Conservation (phyloP, 2,888 invertebrate genomes). For the Drosophila nigricruria region DNA sequence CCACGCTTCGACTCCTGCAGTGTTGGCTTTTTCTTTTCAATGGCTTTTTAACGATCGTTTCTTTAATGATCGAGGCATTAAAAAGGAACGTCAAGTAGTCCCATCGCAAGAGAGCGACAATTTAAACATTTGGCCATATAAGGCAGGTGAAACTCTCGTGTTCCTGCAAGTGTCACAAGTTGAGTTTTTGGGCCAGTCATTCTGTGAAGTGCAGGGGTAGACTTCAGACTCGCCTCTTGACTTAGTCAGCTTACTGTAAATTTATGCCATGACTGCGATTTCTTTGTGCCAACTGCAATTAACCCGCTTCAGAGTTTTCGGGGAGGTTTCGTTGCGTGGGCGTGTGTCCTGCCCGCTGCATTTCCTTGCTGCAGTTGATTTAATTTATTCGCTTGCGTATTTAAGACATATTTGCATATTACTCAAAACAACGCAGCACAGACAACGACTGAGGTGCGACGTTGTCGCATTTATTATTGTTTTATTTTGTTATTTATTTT, state of each 20-base stretch:
- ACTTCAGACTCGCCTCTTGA: slow-evolving; percentile 8
- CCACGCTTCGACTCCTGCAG: slow-evolving; percentile 58
- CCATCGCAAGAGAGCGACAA: slow-evolving; percentile 40
- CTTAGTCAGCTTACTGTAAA: slow-evolving; percentile 63
- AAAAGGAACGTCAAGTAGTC: slow-evolving; percentile 39
- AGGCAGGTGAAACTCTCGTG: slow-evolving; percentile 69
- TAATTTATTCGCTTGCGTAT: slow-evolving; percentile 73
- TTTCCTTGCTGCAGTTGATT: slow-evolving; percentile 65
- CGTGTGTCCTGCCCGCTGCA: slow-evolving; percentile 61
- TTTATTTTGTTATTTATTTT: slow-evolving; percentile 26
- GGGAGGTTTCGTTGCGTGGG: slow-evolving; percentile 27
- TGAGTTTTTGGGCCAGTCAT: slow-evolving; percentile 49
- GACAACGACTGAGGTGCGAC: slow-evolving; percentile 54
- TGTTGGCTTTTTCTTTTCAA: slow-evolving; percentile 48
- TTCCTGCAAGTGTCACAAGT: slow-evolving; percentile 48
- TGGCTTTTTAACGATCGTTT: slow-evolving; percentile 63
- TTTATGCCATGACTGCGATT: slow-evolving; percentile 57
- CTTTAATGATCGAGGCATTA: slow-evolving; percentile 43
- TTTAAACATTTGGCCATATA: slow-evolving; percentile 58
- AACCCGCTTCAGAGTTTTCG: slow-evolving; percentile 62
- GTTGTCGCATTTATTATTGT: slow-evolving; percentile 70
- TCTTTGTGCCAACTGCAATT: slow-evolving; percentile 72
- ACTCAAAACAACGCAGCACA: slow-evolving; percentile 65
- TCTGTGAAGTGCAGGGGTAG: slow-evolving; percentile 2
- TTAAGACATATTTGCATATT: slow-evolving; percentile 76